Base-by-base conservation (phyloP, 2,888 invertebrate species). In the Parasteatoda lunata region DNA sequence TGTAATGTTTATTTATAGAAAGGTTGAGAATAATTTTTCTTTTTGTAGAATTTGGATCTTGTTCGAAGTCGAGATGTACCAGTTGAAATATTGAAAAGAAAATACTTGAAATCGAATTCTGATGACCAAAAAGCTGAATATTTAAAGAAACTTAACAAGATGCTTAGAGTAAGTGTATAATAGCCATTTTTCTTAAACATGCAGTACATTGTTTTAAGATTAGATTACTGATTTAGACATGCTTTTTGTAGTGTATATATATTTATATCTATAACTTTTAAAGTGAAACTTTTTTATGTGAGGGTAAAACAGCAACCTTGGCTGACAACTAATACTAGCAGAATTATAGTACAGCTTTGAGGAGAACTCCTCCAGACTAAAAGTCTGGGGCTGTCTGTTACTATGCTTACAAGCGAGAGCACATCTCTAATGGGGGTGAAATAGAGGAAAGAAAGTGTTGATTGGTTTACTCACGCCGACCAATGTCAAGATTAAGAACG, bases 11-110 rank as follows among this genome's bases (percentile, higher is more conserved):
- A 48, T n/a, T 45, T 7, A 48, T 49, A 48, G 4, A 1, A 8
- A 6, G 3, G 13, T 6, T n/a, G n/a, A 49, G 11, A 5, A 6
- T 47, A 49, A 49, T 51, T 77, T 30, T 48, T 13, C 54, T 30
- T 59, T 45, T 47, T 69, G 30, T 30, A 59, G 15, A n/a, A 83
- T 71, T 51, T 8, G n/a, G 65, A 77, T 3, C 11, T 48, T 5
- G 77, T 83, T n/a, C 69, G 70, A 71, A 83, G 83, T 52, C 69
- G 83, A n/a, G 83, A 83, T 65, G 77, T 77, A 0, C 83, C 76
- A 0, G 9, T 77, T 9, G 83, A 77, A 77, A 77, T 70, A 5
- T 30, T 71, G 4, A 83, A 66, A 45, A 83, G 83, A 13, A 83
- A 76, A n/a, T 83, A 65, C 4, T 13, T 15, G 45, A 77, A 71